Evolutionary conservation across 2,888 invertebrate species (phyloP).

Genomic region (Spodoptera picta): DNA sequence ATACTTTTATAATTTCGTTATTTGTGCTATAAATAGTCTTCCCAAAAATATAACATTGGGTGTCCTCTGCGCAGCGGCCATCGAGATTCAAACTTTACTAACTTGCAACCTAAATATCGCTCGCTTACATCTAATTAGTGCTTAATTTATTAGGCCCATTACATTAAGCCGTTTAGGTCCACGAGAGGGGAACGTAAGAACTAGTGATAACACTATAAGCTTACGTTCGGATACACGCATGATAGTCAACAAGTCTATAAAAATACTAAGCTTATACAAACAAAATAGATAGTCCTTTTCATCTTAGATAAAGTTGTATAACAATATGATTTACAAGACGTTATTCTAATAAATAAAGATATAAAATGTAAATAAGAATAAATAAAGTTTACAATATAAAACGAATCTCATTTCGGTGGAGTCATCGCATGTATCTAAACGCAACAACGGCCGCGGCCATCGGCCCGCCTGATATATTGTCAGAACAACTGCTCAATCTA

Average conservation of each 20-base stretch:
- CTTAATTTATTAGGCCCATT: conserved; percentile 74
- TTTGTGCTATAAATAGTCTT: conserved; percentile 28
- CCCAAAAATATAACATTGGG: conserved; percentile 37
- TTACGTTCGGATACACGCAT: conserved; percentile 62
- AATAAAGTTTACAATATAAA: conserved; percentile 49
- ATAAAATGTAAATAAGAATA: conserved; percentile 46
- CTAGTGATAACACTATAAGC: conserved; percentile 69
- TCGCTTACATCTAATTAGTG: conserved; percentile 76
- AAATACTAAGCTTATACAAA: conserved; percentile 37
- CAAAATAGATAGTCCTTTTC: conserved; percentile 35
- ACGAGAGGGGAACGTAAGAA: conserved; percentile 67
- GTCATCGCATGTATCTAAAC: conserved; percentile 57
- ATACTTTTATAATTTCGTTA: conserved; percentile 13
- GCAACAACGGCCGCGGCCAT: conserved; percentile 53
- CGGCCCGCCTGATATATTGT: conserved; percentile 66
- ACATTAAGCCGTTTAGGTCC: conserved; percentile 77
- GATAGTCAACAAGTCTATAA: conserved; percentile 38
- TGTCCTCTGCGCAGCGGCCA: conserved; percentile 50
- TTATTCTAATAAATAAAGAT: conserved; percentile 46
- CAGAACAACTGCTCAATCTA: conserved; percentile 67
- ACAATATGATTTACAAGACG: conserved; percentile 45
- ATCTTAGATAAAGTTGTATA: conserved; percentile 43
- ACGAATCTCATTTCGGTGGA: conserved; percentile 53
- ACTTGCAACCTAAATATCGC: conserved; percentile 74
- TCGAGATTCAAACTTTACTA: conserved; percentile 66